phyloP scores from a whole-genome alignment of 1,140 invertebrate genomes.

The Trichogramma pretiosum region DNA sequence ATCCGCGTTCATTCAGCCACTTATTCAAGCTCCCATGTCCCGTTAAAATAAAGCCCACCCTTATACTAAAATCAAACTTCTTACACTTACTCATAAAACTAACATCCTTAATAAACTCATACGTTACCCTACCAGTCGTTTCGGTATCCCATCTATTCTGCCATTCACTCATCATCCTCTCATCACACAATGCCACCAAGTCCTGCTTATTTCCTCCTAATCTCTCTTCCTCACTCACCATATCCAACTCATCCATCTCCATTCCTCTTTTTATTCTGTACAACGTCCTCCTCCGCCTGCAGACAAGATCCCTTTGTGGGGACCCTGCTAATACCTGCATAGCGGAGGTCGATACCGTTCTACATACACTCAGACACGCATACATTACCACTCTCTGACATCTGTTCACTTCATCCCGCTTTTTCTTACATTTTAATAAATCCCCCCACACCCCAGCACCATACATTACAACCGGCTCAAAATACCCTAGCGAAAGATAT shows the following conservation, averaged over 20 bases:
- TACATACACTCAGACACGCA: conserved; percentile 23
- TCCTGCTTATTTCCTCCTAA: background rate
- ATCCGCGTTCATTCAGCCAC: conserved; percentile 8
- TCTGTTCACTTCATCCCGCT: background rate
- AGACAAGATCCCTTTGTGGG: background rate
- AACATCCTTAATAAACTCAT: background rate
- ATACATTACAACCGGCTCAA: too few species aligned
- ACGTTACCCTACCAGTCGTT: conserved; percentile 1
- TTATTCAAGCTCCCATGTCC: conserved; percentile 20
- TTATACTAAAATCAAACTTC: background rate
- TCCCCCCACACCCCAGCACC: too few species aligned
- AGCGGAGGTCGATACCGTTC: too few species aligned
- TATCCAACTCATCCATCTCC: background rate
- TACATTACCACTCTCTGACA: conserved; percentile 21
- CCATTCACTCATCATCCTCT: background rate
- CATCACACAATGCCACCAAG: background rate
- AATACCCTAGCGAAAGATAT: too few species aligned
- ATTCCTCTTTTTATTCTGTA: background rate
- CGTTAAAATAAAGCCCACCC: conserved; percentile 13
- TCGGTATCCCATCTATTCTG: background rate
- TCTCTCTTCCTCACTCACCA: background rate
- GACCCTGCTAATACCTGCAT: background rate
- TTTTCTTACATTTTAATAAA: too few species aligned
- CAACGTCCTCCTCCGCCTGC: too few species aligned
- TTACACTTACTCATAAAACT: background rate